A percentile compares a stretch with the other conserved stretches of the same genome.
phyloP scores from a whole-genome alignment of 2,888 invertebrate genomes.

The Netelia fuscicornis region DNA sequence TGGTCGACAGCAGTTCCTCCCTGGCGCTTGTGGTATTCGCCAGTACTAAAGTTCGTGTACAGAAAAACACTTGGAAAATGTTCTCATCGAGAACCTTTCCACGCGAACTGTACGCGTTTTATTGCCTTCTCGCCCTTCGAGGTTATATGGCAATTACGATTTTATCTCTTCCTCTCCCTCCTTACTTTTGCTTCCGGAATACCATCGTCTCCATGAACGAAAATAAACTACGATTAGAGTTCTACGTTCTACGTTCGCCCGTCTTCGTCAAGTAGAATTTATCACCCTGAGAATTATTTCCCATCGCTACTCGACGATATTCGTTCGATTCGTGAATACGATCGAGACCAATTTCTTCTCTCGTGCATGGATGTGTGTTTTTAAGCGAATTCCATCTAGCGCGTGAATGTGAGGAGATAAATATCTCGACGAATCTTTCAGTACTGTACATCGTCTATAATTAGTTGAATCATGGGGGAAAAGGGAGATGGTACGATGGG shows the following conservation, averaged over 20 bases:
- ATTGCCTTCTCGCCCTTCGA: slow-evolving; percentile 43
- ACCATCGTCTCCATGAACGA: background rate
- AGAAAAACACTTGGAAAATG: slow-evolving; percentile 42
- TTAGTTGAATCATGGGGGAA: slow-evolving; percentile 19
- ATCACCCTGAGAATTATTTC: slow-evolving; percentile 3
- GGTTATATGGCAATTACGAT: slow-evolving; percentile 32
- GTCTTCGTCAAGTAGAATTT: slow-evolving; percentile 16
- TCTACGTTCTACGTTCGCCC: background rate
- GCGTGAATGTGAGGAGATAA: slow-evolving; percentile 4
- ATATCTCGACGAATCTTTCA: background rate
- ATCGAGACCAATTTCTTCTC: background rate
- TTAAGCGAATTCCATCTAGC: slow-evolving; percentile 4
- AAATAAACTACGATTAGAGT: slow-evolving; percentile 35
- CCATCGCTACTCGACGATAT: background rate
- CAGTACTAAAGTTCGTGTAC: background rate
- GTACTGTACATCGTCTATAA: slow-evolving; percentile 14
- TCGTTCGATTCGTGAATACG: background rate
- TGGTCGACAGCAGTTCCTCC: slow-evolving; percentile 42
- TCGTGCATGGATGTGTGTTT: background rate
- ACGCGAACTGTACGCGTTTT: slow-evolving; percentile 36
- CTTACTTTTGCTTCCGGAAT: too few species aligned
- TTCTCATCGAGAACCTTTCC: slow-evolving; percentile 28
- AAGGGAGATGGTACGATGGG: slow-evolving; percentile 24
- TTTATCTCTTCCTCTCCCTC: background rate
- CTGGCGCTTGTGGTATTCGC: slow-evolving; percentile 46